Percentiles rank a stretch among this genome's conserved stretches.
phyloP scores from a whole-genome alignment of 2,797 vertebrate genomes.

The Rachycentron canadum region DNA sequence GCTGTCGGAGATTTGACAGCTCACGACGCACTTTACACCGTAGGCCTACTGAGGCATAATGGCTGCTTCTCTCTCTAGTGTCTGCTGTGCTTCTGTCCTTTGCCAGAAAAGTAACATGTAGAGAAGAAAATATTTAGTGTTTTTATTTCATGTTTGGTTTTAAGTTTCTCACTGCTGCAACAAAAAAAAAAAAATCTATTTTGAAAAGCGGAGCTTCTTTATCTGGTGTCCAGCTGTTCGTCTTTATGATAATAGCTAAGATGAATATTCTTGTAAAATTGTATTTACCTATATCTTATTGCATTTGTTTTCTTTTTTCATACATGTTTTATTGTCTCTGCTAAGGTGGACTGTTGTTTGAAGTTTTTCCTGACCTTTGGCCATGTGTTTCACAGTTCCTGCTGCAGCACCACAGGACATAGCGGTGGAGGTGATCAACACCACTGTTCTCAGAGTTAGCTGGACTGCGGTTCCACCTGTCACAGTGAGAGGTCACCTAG shows the following conservation, averaged over 20 bases:
- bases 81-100: constrained; percentile 32
- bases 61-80: constrained; percentile 34
- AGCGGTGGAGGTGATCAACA: constrained; percentile 90
- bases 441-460: constrained; percentile 88
- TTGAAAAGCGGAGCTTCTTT: constrained; percentile 1
- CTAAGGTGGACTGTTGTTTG: constrained; percentile 14
- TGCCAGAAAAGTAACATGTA: constrained; percentile 23
- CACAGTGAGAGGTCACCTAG: constrained; percentile 90
- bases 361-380: constrained; percentile 35
- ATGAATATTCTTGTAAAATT: too few relatives aligned
- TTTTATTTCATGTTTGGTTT: constrained; percentile 32
- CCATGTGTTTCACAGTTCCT: constrained; percentile 86
- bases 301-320: neutral
- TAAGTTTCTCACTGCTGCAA: constrained; percentile 12
- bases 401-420: constrained; percentile 88
- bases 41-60: constrained; percentile 44
- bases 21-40: constrained; percentile 50
- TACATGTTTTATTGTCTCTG: neutral
- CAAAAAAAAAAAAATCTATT: constrained; percentile 3
- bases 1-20: constrained; percentile 70
- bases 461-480: constrained; percentile 90
- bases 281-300: neutral
- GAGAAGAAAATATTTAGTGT: constrained; percentile 32
- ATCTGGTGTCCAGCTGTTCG: constrained; percentile 13
- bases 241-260: neutral